Evolutionary conservation across 2,113 vertebrate species (phyloP), one percentile per base, ranked within the genome.

Genomic region (Siphamia tubifer): DNA sequence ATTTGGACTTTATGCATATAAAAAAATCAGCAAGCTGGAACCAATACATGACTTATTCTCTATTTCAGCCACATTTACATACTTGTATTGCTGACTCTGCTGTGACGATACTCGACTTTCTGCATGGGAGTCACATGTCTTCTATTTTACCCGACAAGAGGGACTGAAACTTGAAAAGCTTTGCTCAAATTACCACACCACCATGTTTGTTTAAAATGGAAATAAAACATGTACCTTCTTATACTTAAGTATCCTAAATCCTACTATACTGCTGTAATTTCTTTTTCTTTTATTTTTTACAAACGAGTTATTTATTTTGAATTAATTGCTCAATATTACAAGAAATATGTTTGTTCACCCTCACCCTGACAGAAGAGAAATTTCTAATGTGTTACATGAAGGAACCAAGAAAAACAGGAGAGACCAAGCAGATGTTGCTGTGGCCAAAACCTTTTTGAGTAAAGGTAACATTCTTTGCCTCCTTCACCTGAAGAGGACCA

Each of bases 91-190:
- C 11, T 19, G 19, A 6, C 23, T 70, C 30, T 42, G 9, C 11
- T 35, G 28, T 28, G 21, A 36, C 40, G 32, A 16, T 4, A 16
- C 36, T 27, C 25, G 23, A 24, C 12, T 1, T 2, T 43, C 71
- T 36, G 61, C 32, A 39, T 3, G 21, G 24, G 40, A 49, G 64
- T 77, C 49, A 66, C 30, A 61, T 65, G 39, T 51, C 40, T 74
- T 44, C 39, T 36, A 19, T 53, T 67, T 57, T 38, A 40, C 30
- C 16, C 16, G 1, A 30, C 38, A 7, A 5, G 12, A 69, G 21
- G 23, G 25, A 15, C 16, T 34, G 54, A 34, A 57, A 67, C 6
- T n/a, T 27, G 6, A 62, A 38, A 49, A 24, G 32, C 42, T 67
- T 23, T 43, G n/a, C 48, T 63, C 13, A 6, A 44, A 8, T 68